Conservation (phyloP, 2,113 vertebrate genomes). For the Oryzias curvinotus region DNA sequence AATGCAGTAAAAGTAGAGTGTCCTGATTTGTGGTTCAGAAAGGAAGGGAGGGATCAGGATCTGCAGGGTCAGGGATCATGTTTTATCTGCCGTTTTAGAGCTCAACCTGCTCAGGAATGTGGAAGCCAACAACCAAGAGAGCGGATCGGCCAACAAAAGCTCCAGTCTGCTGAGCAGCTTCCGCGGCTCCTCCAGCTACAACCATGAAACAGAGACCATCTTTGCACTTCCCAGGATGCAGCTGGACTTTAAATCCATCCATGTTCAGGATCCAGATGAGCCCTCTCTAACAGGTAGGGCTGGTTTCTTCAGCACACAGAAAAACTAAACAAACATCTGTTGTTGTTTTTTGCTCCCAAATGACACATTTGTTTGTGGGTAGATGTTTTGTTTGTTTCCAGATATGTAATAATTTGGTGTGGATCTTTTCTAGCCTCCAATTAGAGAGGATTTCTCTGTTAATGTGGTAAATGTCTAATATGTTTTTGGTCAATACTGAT, state of each 20-base stretch:
- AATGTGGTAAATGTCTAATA: too few relatives aligned
- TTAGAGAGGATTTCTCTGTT: too few relatives aligned
- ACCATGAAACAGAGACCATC: conserved; percentile 98
- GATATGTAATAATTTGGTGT: too few relatives aligned
- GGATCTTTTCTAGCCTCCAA: too few relatives aligned
- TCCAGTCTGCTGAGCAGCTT: conserved; percentile 91
- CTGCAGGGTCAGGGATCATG: neutral
- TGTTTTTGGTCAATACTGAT: too few relatives aligned
- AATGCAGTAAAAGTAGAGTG: too few relatives aligned
- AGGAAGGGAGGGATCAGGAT: conserved; percentile 15
- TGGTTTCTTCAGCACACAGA: neutral
- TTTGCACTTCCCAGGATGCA: conserved; percentile 98
- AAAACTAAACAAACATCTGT: neutral
- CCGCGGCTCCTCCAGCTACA: conserved; percentile 91
- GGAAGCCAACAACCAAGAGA: conserved; percentile 90
- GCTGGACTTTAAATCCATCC: conserved; percentile 96
- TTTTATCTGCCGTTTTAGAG: conserved; percentile 76
- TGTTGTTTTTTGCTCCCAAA: too few relatives aligned
- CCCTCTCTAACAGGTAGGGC: conserved; percentile 84
- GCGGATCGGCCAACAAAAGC: conserved; percentile 86
- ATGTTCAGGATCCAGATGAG: conserved; percentile 93
- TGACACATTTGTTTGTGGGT: too few relatives aligned
- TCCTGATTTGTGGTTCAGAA: too few relatives aligned
- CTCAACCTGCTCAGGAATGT: conserved; percentile 93
- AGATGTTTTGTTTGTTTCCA: too few relatives aligned